A percentile compares a stretch with the other conserved stretches of the same genome.
These are phyloP conservation scores for Chiroxiphia lanceolata DNA, from an alignment of 2,797 vertebrate species.

Conservation along the genomic window DNA sequence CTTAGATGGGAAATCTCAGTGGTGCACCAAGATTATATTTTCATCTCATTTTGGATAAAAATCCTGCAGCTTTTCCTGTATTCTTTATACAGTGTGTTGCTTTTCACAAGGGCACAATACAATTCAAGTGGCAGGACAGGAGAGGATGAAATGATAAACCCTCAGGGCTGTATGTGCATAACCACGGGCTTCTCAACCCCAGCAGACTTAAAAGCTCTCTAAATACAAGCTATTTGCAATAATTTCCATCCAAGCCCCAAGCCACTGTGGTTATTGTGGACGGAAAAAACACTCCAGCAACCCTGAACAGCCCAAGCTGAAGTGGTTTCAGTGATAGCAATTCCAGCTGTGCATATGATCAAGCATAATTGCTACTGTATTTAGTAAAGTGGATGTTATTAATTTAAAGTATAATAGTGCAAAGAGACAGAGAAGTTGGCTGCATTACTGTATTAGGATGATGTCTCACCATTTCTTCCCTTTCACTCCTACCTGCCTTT, in stretches of 20 bases:
- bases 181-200: conserved; percentile 29
- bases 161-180: conserved; percentile 17
- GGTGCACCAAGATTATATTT: background rate
- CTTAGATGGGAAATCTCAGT: background rate
- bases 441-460: conserved; percentile 34
- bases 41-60: background rate
- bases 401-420: conserved; percentile 45
- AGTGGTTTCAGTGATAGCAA: conserved; percentile 54
- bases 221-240: conserved; percentile 21
- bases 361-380: conserved; percentile 21
- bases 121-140: conserved; percentile 31
- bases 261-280: conserved; percentile 30
- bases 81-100: background rate
- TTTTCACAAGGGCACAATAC: conserved; percentile 20
- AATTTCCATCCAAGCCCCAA: conserved; percentile 42
- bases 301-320: background rate
- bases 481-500: conserved; percentile 2
- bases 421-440: conserved; percentile 34
- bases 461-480: background rate
- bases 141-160: conserved; percentile 29
- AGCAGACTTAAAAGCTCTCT: conserved; percentile 53
- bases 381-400: conserved; percentile 42
- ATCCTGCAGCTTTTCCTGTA: background rate
- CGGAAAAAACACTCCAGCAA: conserved; percentile 2
- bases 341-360: background rate